Evolutionary conservation across 1,140 invertebrate species (phyloP).

Genomic region (Nomia melanderi): DNA sequence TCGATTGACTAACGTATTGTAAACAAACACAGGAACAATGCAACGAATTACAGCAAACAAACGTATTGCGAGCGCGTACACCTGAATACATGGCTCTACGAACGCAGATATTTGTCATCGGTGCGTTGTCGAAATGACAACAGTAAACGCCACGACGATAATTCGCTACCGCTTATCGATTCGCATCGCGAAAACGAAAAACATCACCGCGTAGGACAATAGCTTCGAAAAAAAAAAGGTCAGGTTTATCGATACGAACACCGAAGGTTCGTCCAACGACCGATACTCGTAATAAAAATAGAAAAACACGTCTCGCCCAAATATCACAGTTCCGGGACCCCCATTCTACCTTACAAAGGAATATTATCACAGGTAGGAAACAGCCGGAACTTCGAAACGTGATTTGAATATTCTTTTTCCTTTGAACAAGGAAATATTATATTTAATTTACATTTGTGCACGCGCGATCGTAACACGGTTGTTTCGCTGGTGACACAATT

Average conservation of each 20-base stretch:
- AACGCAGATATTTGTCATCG: not conserved
- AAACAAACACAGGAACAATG: not conserved
- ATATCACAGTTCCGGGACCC: not conserved
- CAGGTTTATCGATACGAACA: not conserved
- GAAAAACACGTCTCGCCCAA: not conserved
- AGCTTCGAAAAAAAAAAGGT: not conserved
- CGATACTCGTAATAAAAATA: not conserved
- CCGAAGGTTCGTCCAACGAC: not conserved
- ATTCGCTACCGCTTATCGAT: constrained; percentile 27
- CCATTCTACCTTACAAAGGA: not conserved
- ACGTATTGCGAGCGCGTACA: not conserved
- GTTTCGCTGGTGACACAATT: not conserved
- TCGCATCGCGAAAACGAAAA: not conserved
- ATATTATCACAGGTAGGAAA: not conserved
- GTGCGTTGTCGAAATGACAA: not conserved
- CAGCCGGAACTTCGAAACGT: not conserved
- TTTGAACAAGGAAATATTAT: not conserved
- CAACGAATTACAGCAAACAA: not conserved
- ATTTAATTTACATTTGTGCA: not conserved
- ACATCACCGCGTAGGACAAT: not conserved
- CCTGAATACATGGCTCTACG: not conserved
- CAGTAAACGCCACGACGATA: not conserved
- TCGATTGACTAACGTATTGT: too few relatives aligned
- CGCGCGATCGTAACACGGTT: not conserved
- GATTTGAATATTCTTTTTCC: not conserved